Conservation (phyloP, 2,888 invertebrate species). For the Geophilus truncorum region DNA sequence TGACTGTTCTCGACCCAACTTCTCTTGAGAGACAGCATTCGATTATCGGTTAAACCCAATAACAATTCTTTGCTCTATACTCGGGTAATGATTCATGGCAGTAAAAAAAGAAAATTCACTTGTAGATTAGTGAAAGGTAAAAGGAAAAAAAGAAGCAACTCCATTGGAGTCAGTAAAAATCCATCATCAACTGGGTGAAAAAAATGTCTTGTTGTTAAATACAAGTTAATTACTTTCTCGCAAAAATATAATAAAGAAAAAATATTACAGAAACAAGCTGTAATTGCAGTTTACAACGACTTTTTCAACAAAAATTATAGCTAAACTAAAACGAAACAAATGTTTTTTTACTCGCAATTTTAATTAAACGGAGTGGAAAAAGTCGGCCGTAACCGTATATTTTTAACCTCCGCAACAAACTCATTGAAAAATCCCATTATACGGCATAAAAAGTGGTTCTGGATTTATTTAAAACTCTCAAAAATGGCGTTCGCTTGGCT, state of each 20-base stretch:
- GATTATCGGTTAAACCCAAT: background rate
- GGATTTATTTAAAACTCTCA: conserved; percentile 13
- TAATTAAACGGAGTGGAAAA: background rate
- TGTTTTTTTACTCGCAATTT: background rate
- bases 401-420: background rate
- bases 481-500: background rate
- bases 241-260: background rate
- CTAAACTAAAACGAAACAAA: background rate
- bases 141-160: background rate
- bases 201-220: background rate
- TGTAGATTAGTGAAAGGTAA: background rate
- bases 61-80: background rate
- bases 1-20: background rate
- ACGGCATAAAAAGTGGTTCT: background rate
- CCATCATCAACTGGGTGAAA: background rate
- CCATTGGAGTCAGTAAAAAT: background rate
- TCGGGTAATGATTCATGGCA: background rate
- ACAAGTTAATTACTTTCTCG: background rate
- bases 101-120: background rate
- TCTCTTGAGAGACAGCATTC: background rate
- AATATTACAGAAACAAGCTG: background rate
- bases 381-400: background rate
- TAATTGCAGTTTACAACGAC: background rate
- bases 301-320: background rate
- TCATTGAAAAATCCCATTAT: background rate